Base-by-base conservation (phyloP, 2,797 vertebrate genomes). In the Pangasius krempfi region DNA sequence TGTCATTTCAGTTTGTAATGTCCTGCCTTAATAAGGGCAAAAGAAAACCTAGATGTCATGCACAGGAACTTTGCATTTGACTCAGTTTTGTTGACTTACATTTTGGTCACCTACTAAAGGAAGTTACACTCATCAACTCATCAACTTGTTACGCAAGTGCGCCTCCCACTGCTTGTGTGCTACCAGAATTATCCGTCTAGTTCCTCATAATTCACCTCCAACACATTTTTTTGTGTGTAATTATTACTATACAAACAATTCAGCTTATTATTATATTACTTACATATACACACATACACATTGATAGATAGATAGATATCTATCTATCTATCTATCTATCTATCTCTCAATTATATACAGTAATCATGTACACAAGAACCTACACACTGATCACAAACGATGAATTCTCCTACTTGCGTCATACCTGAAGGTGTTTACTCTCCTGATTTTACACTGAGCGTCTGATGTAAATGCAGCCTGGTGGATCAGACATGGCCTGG, bases 81-180 rank as follows among this genome's bases (percentile, higher is more conserved):
- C n/a, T 22, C 52, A 25, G 37, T 47, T 30, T 54, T 9, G 22
- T 44, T 44, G 44, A 44, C 44, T 54, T 18, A 56, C 16, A 33
- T 5, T 56, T 80, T 80, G n/a, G 30, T 12, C 0, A 58, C 20
- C 8, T 18, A 25, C 13, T 33, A 2, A 52, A 47, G 16, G 16
- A 80, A 27, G 79, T 3, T 62, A 20, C 79, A 40, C 33, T 60
- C 16, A 20, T 37, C 13, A n/a, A n/a, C n/a, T n/a, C n/a, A n/a
- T n/a, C n/a, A 87, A 20, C 30, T 44, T 37, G 22, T 47, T 52
- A 58, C 30, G 12, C 27, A 70, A 40, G n/a, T 22, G 78, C 85
- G 62, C 82, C 88, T 56, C 76, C 47, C 12, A 68, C 40, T 50
- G 88, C 62, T 47, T 70, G 54, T 37, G 22, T 62, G 10, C 50